Percentiles rank a stretch among this genome's conserved stretches.
Conservation (phyloP, 2,113 vertebrate species). For the Polypterus senegalus region DNA sequence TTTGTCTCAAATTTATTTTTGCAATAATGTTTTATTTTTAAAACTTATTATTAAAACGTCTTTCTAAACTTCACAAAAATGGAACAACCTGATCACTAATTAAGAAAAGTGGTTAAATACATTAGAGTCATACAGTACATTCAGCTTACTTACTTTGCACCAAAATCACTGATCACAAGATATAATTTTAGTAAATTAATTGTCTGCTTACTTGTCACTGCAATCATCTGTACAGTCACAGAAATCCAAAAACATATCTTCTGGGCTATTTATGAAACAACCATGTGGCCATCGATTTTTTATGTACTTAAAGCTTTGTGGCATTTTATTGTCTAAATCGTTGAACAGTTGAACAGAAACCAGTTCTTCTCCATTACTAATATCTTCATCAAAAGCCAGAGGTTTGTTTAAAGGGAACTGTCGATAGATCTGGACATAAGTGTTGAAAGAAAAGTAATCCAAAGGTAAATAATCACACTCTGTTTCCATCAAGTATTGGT, state of each 20-base stretch:
- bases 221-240: constrained; percentile 81
- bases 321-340: constrained; percentile 36
- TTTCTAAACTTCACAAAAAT: too few species aligned
- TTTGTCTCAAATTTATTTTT: too few species aligned
- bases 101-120: too few species aligned
- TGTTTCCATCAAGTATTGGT: constrained; percentile 60
- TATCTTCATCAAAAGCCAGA: constrained; percentile 54
- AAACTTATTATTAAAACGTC: too few species aligned
- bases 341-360: constrained; percentile 66
- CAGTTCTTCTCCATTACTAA: constrained; percentile 68
- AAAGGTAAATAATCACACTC: constrained; percentile 62
- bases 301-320: constrained; percentile 72
- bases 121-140: too few species aligned
- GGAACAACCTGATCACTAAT: too few species aligned
- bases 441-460: constrained; percentile 81
- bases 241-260: constrained; percentile 51
- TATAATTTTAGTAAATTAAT: constrained; percentile 3
- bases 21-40: too few species aligned
- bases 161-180: too few species aligned
- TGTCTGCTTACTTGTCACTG: constrained; percentile 41
- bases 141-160: too few species aligned
- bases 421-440: constrained; percentile 49
- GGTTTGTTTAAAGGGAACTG: constrained; percentile 23
- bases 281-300: constrained; percentile 73
- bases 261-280: constrained; percentile 60